These are phyloP conservation scores for Mobula hypostoma DNA, from an alignment of 2,113 vertebrate species.

Conservation along the genomic window DNA sequence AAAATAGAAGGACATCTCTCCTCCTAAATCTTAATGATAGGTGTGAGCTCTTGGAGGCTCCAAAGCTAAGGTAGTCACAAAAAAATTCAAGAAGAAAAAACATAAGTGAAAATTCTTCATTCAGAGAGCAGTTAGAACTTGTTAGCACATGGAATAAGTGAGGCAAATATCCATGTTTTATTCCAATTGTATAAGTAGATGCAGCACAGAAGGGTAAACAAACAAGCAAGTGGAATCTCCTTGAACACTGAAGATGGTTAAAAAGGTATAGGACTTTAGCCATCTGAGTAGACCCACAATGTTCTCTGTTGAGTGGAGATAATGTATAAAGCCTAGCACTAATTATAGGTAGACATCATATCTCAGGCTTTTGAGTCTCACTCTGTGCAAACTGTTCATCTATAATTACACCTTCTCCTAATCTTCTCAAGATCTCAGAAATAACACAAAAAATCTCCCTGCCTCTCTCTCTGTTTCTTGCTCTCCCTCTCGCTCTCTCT, in stretches of 20 bases:
- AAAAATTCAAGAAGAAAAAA: neutral
- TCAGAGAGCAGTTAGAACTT: neutral
- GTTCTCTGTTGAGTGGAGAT: neutral
- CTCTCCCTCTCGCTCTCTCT: neutral
- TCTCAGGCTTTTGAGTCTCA: neutral
- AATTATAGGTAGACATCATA: too few species aligned
- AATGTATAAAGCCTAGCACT: neutral
- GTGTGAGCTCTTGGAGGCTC: too few species aligned
- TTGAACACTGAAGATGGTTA: neutral
- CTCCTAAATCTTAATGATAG: too few species aligned
- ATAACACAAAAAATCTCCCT: neutral
- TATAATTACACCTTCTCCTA: neutral
- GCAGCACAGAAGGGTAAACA: neutral
- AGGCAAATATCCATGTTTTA: neutral
- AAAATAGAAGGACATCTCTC: too few species aligned
- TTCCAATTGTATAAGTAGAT: neutral
- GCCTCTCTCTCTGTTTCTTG: too few species aligned
- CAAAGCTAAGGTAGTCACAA: neutral
- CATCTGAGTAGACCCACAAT: neutral
- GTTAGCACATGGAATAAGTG: too few species aligned
- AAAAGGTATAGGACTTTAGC: neutral
- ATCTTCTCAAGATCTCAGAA: slow-evolving; percentile 3
- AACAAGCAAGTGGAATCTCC: neutral
- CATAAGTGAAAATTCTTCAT: neutral
- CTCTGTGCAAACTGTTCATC: neutral